A percentile compares a stretch with the other conserved stretches of the same genome.
Conservation (phyloP, 2,888 invertebrate species). For the Diaprepes abbreviatus region DNA sequence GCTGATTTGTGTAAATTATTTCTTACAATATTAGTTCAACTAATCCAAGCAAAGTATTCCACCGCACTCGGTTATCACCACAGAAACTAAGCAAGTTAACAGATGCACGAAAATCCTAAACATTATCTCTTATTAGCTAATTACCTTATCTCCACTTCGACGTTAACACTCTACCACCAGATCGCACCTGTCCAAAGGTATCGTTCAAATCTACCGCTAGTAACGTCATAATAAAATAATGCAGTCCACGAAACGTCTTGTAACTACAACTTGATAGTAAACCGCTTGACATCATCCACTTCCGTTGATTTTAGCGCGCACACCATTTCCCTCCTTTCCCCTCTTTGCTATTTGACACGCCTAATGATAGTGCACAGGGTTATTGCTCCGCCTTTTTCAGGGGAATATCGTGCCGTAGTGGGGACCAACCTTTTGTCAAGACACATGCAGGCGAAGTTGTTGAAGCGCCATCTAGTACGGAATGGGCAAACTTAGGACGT, state of each 20-base stretch:
- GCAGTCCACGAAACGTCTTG: constrained; percentile 29
- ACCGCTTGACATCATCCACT: constrained; percentile 37
- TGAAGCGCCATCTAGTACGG: constrained; percentile 30
- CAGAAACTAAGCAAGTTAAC: neutral
- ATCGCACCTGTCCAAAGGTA: constrained; percentile 13
- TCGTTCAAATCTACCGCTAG: constrained; percentile 14
- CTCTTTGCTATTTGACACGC: constrained; percentile 34
- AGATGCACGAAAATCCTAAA: neutral
- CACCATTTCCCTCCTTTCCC: constrained; percentile 20
- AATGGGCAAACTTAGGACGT: neutral
- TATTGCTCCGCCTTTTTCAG: constrained; percentile 34
- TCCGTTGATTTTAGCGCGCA: constrained; percentile 38
- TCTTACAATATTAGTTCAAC: too few relatives aligned
- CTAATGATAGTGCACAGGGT: constrained; percentile 32
- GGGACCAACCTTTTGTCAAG: constrained; percentile 13
- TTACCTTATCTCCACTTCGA: constrained; percentile 27
- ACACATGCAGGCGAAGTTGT: neutral
- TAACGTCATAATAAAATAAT: constrained; percentile 23
- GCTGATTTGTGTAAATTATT: too few relatives aligned
- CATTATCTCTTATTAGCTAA: constrained; percentile 17
- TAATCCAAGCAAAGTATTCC: neutral
- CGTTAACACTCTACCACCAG: constrained; percentile 9
- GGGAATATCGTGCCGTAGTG: constrained; percentile 29
- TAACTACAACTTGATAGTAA: constrained; percentile 39
- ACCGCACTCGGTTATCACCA: neutral